Evolutionary conservation across 2,113 vertebrate genomes (phyloP).

Genomic region (Megaceryle maxima): DNA sequence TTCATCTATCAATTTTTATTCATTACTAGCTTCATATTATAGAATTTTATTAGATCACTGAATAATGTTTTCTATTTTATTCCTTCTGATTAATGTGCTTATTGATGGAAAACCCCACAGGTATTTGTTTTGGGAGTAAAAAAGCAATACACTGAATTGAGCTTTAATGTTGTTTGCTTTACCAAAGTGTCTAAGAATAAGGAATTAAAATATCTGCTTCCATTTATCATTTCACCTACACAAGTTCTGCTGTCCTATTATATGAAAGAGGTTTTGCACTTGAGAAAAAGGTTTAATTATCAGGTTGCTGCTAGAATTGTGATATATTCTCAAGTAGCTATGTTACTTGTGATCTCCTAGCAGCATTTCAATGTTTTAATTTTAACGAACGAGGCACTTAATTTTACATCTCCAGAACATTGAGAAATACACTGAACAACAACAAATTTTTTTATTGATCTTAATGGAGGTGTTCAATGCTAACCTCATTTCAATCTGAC

Average conservation of each 20-base stretch:
- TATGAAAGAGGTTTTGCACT: neutral
- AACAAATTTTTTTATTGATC: slow-evolving; percentile 17
- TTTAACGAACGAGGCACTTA: neutral
- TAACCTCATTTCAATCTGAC: slow-evolving; percentile 10
- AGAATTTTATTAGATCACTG: slow-evolving; percentile 36
- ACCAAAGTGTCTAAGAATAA: neutral
- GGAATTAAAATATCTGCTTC: slow-evolving; percentile 15
- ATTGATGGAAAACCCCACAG: slow-evolving; percentile 33
- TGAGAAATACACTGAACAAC: slow-evolving; percentile 11
- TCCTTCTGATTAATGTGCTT: slow-evolving; percentile 44
- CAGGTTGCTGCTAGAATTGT: neutral
- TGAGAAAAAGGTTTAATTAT: slow-evolving; percentile 37
- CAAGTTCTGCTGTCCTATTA: neutral
- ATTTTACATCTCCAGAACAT: neutral
- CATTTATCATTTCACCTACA: slow-evolving; percentile 43
- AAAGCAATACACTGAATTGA: neutral
- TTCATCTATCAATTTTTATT: slow-evolving; percentile 38
- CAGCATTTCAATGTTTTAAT: slow-evolving; percentile 15
- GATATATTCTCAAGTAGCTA: neutral
- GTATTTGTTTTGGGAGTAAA: slow-evolving; percentile 12
- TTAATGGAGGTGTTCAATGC: neutral
- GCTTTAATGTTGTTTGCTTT: neutral
- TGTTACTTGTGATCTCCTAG: neutral
- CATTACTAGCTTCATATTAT: slow-evolving; percentile 6
- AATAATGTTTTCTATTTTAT: slow-evolving; percentile 40